Evolutionary conservation across 2,113 vertebrate species (phyloP), one percentile per base, ranked within the genome.

Genomic region (Corythaeola cristata): DNA sequence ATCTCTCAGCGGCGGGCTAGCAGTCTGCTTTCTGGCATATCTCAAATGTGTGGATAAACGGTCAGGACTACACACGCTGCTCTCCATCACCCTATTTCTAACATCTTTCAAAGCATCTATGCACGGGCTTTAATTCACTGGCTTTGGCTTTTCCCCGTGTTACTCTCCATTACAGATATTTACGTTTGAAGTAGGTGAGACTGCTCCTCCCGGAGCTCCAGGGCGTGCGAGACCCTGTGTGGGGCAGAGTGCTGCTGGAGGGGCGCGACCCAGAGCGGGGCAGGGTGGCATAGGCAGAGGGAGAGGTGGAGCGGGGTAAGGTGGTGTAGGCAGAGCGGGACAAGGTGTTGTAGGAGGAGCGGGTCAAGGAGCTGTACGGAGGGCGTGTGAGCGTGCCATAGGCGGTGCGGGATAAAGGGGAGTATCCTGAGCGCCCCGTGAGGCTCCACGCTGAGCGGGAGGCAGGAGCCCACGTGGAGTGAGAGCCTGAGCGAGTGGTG

Each of bases 151-250:
- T 64, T 47, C 23, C 15, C 41, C 28, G 28, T 11, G 17, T 72
- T 71, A 16, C 28, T 13, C 64, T 72, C 39, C 9, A 0, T 66
- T 76, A 97, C 67, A 95, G 59, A 9, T 96, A 96, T 79, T 77
- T 97, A 27, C 93, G 89, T 80, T 56, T 96, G 75, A 89, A 95
- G 63, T 96, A 97, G 47, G 14, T 77, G 68, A 94, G 75, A 30
- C 37, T 74, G 81, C 27, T 87, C n/a, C 94, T 95, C 5, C 63
- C 39, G 4, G 96, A 64, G 63, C 67, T 97, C 95, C 95, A 97
- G 23, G 93, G 27, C 0, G 35, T 73, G 28, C 86, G 95, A 77
- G 97, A 92, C 12, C 81, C 93, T 1, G 75, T 20, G 3, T 64
- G 71, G 11, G 91, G 1, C 72, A 95, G 55, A 35, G 47, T 53